These are phyloP conservation scores for Teinopalpus imperialis DNA, from an alignment of 2,888 invertebrate species.

Conservation along the genomic window DNA sequence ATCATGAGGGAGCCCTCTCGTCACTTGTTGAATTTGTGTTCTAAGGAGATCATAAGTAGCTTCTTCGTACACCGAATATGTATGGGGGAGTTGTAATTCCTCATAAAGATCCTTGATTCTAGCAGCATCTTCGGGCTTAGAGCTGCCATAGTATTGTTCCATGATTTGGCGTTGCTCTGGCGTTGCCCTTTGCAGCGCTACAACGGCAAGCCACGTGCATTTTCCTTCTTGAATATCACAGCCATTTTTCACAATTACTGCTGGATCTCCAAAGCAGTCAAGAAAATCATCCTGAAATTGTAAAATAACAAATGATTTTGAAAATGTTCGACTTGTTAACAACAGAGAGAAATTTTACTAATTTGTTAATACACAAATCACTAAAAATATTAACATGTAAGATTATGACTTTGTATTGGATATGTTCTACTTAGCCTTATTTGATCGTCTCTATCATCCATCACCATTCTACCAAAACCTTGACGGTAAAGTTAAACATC, in stretches of 20 bases:
- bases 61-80: constrained; percentile 91
- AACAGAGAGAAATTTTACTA: too few species aligned
- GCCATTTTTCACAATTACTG: constrained; percentile 93
- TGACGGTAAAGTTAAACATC: too few species aligned
- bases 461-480: too few species aligned
- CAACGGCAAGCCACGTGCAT: constrained; percentile 96
- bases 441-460: too few species aligned
- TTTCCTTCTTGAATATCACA: constrained; percentile 97
- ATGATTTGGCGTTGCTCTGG: constrained; percentile 87
- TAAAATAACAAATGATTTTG: background rate
- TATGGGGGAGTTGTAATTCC: constrained; percentile 88
- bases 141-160: constrained; percentile 88
- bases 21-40: constrained; percentile 92
- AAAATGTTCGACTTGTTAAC: too few species aligned
- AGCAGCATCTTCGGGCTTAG: constrained; percentile 84
- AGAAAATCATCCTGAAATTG: constrained; percentile 89
- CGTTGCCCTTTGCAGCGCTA: constrained; percentile 90
- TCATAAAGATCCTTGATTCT: constrained; percentile 89
- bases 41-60: constrained; percentile 91
- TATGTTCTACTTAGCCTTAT: too few species aligned
- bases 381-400: too few species aligned
- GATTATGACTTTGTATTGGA: too few species aligned
- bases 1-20: constrained; percentile 90
- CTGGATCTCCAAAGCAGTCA: constrained; percentile 94
- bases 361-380: too few species aligned